phyloP scores from a whole-genome alignment of 1,140 invertebrate genomes.

The Anoplophora glabripennis region DNA sequence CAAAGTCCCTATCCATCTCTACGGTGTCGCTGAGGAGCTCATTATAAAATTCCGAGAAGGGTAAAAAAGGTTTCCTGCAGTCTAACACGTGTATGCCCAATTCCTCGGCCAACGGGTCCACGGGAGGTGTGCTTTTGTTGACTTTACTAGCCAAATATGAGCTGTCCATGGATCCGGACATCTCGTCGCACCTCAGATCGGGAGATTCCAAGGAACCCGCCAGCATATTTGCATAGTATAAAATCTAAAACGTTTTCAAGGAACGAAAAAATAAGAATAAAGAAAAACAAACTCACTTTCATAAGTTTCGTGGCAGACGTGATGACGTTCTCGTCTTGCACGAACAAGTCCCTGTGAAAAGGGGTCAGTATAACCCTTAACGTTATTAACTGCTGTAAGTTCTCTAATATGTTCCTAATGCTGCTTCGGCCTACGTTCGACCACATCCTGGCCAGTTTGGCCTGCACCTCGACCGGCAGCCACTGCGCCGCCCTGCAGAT shows the following conservation, averaged over 20 bases:
- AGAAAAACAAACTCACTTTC: constrained; percentile 58
- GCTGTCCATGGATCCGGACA: constrained; percentile 40
- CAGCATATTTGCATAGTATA: constrained; percentile 87
- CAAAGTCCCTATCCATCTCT: constrained; percentile 91
- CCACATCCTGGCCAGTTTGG: constrained; percentile 76
- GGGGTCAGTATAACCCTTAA: constrained; percentile 72
- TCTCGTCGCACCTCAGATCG: constrained; percentile 55
- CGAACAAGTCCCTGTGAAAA: constrained; percentile 69
- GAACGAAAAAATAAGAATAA: no score
- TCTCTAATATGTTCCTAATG: constrained; percentile 71
- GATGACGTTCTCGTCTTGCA: constrained; percentile 82
- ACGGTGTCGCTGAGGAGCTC: constrained; percentile 87
- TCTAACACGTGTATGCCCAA: constrained; percentile 76
- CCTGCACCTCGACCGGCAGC: constrained; percentile 74
- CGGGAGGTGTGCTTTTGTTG: constrained; percentile 31
- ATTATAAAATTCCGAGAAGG: constrained; percentile 90
- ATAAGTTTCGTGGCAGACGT: constrained; percentile 79
- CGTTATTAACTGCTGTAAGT: constrained; percentile 85
- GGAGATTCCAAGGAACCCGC: constrained; percentile 75
- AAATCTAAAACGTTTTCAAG: no score
- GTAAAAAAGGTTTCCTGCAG: constrained; percentile 76
- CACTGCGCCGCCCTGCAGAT: constrained; percentile 75
- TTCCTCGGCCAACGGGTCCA: constrained; percentile 50
- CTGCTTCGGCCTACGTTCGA: constrained; percentile 67
- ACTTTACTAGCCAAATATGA: constrained; percentile 35